A percentile compares a stretch with the other conserved stretches of the same genome.
Evolutionary conservation across 1,140 invertebrate species (phyloP).

Genomic region (Adoxophyes honmai): DNA sequence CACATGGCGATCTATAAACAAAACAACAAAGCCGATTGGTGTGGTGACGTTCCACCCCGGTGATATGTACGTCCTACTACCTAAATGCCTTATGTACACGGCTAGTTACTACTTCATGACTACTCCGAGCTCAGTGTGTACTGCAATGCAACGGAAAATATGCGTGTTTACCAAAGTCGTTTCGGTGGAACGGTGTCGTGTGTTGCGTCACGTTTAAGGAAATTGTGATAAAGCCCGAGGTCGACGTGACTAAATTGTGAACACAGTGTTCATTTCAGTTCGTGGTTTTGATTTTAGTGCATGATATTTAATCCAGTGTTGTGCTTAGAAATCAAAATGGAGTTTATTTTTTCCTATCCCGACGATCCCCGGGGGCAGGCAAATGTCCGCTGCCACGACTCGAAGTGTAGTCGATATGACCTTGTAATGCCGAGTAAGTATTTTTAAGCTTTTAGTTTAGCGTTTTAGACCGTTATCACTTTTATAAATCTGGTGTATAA

Average conservation of each 20-base stretch:
- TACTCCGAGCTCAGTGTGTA: constrained; percentile 76
- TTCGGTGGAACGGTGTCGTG: constrained; percentile 75
- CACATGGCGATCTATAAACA: constrained; percentile 68
- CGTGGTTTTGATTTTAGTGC: constrained; percentile 30
- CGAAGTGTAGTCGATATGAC: constrained; percentile 65
- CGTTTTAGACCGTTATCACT: not conserved
- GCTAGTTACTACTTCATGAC: constrained; percentile 77
- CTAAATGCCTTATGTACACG: constrained; percentile 77
- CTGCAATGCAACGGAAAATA: constrained; percentile 77
- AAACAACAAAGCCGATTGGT: constrained; percentile 76
- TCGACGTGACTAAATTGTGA: constrained; percentile 71
- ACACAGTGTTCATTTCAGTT: constrained; percentile 52
- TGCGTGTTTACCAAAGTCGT: constrained; percentile 76
- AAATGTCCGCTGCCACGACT: constrained; percentile 64
- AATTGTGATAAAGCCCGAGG: constrained; percentile 71
- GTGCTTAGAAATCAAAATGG: constrained; percentile 47
- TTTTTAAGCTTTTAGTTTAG: constrained; percentile 52
- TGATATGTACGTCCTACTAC: constrained; percentile 75
- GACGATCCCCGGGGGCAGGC: constrained; percentile 58
- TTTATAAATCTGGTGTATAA: not conserved
- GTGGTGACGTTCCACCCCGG: constrained; percentile 74
- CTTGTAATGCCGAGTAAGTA: constrained; percentile 69
- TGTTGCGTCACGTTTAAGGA: constrained; percentile 74
- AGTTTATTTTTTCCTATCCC: constrained; percentile 58
- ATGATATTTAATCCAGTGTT: constrained; percentile 40